Evolutionary conservation across 2,113 vertebrate genomes (phyloP), one percentile per base, ranked within the genome.

Genomic region (Natator depressus): DNA sequence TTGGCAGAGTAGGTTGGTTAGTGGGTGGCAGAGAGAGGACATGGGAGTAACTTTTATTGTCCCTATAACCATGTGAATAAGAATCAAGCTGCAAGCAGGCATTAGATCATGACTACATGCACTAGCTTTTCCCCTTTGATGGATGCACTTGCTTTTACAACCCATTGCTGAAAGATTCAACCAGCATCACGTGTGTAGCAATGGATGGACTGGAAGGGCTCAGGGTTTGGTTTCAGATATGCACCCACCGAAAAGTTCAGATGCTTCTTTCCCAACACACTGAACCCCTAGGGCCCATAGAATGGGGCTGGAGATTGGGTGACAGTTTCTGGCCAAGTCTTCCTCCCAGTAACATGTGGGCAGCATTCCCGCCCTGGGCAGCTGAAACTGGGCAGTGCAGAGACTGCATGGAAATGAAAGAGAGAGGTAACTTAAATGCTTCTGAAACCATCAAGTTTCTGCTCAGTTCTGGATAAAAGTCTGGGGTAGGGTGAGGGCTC

Each of bases 391-490:
- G 81, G 49, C 19, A 27, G 75, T 76, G 25, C 50, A 0, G 1
- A 6, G 62, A 6, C 4, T 1, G 46, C 65, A 38, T n/a, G 25
- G 8, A 35, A 10, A 0, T 5, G 65, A 49, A 50, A 65, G 2
- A 46, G 53, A 54, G 53, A 20, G 53, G 20, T 22, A 54, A 38
- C 3, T 0, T 0, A 55, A 16, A 46, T 42, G 8, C 27, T 22
- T 19, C 55, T 10, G 87, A 86, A 55, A 29, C 54, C n/a, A 10
- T 20, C 5, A 46, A 53, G 14, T 80, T 29, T 53, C 31, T 5
- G n/a, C 10, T 38, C 0, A 16, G 27, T 17, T 25, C 49, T 35
- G 69, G 51, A 0, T 7, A 6, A 65, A 35, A 54, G 46, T 20
- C 16, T 76, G 72, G 38, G 72, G 22, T 76, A 12, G 11, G 38